Percentiles rank a stretch among this genome's conserved stretches.
Evolutionary conservation across 2,888 invertebrate species (phyloP).

Genomic region (Cyrtodaria siliqua): DNA sequence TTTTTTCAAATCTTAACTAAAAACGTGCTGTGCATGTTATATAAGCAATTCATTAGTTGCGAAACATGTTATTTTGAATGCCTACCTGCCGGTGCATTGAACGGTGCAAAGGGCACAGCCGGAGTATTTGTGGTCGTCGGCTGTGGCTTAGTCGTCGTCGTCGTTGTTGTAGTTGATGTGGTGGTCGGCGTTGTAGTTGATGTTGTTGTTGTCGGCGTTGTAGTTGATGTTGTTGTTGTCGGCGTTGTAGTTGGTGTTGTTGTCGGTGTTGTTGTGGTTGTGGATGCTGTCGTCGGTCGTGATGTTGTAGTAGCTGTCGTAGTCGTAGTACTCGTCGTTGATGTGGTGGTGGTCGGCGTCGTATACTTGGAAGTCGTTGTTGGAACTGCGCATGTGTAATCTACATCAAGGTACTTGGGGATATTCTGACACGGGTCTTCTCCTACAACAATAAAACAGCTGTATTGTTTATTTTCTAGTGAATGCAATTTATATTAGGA

Average conservation of each 20-base stretch:
- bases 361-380: conserved; percentile 61
- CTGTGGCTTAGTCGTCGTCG: conserved; percentile 4
- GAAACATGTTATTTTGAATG: too few species aligned
- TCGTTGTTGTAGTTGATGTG: conserved; percentile 21
- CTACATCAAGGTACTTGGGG: conserved; percentile 66
- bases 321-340: conserved; percentile 29
- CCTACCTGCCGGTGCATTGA: conserved; percentile 62
- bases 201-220: conserved; percentile 11
- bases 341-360: conserved; percentile 46
- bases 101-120: conserved; percentile 49
- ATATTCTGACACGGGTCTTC: conserved; percentile 68
- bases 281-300: conserved; percentile 15
- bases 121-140: conserved; percentile 26
- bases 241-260: conserved; percentile 28
- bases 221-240: conserved; percentile 24
- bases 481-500: too few species aligned
- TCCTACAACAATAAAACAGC: too few species aligned
- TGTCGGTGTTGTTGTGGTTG: conserved; percentile 14
- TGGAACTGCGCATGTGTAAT: conserved; percentile 60
- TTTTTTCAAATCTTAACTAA: too few species aligned
- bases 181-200: conserved; percentile 21
- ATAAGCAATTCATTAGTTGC: too few species aligned
- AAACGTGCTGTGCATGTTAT: too few species aligned
- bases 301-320: conserved; percentile 34
- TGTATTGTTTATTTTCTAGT: too few species aligned